Base-by-base conservation (phyloP, 2,113 vertebrate species). In the Burhinus oedicnemus region DNA sequence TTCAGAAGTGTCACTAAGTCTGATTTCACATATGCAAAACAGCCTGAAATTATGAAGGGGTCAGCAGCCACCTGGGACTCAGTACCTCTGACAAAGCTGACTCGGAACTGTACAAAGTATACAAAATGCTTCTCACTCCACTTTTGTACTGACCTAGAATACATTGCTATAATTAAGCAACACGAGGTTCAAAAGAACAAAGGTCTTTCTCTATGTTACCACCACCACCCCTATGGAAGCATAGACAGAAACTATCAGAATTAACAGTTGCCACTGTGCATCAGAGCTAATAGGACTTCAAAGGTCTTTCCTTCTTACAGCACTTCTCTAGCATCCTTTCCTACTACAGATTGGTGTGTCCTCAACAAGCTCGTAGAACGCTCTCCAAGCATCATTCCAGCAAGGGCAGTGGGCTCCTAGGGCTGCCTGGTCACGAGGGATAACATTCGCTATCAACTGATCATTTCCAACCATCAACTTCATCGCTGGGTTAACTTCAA, bases 261-360 rank as follows among this genome's bases (percentile, higher is more conserved):
- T 5, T 27, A 25, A 21, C 22, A 49, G 26, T 3, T 32, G 57
- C 30, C 25, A 32, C 12, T 21, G 23, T 15, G 32, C 4, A 0
- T 26, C n/a, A 47, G 52, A 60, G 18, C 34, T 36, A 17, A 11
- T 3, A 19, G 40, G 38, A 71, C 29, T 42, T 29, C n/a, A 42
- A 69, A 51, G n/a, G 36, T 22, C 27, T 57, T 38, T 26, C 21
- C 62, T 45, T 32, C 17, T 5, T 1, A 7, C 17, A 16, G 52
- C 40, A 19, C 14, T 5, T 55, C 27, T 12, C 9, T 4, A 44
- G 61, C 4, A 5, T 0, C 11, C n/a, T 36, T 21, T 29, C 42
- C 72, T 26, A 7, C 47, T 9, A 2, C n/a, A 32, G n/a, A 1
- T 38, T 14, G 3, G 5, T 2, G 21, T 3, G 12, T 3, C 18